Evolutionary conservation across 2,888 invertebrate genomes (phyloP), one percentile per base, ranked within the genome.

Genomic region (Meteorus cinctellus): DNA sequence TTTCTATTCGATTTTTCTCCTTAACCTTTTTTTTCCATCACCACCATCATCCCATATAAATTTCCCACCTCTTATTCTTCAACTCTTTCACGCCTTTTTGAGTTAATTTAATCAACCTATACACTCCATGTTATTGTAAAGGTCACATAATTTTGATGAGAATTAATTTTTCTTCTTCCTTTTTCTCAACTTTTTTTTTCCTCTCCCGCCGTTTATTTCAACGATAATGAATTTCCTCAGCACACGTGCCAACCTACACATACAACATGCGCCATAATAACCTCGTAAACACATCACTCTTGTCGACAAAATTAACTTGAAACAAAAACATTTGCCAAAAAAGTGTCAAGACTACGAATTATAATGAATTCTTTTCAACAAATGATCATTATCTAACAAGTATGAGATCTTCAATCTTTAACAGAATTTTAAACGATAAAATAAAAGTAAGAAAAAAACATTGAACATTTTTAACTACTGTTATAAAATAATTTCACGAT

Each of bases 301-400:
- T 36, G 36, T 24, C n/a, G 65, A 65, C 65, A 34, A 41, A 65
- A 65, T 65, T 65, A 65, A 36, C 41, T 41, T 65, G 55, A 55
- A 19, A 19, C n/a, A 12, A 19, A 41, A 36, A 65, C 41, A 41
- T n/a, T 36, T 65, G 65, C 65, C 65, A 65, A 41, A 55, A 55
- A 55, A 65, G 19, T 65, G 34, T 65, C 36, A 34, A 10, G 31
- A 34, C 12, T 16, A 10, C 8, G 36, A 19, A 65, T 36, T 36
- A n/a, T 19, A 19, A 34, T 19, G 4, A n/a, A 65, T 31, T 19
- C 10, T 34, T 65, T 8, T n/a, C 8, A 19, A n/a, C 19, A 41
- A 65, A 12, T 2, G 34, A 34, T 36, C 0, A 63, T 63, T 29
- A n/a, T n/a, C 14, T 16, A 31, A 63, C 31, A 63, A 5, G 16